phyloP scores from a whole-genome alignment of 2,888 invertebrate genomes.

The Tyria jacobaeae region DNA sequence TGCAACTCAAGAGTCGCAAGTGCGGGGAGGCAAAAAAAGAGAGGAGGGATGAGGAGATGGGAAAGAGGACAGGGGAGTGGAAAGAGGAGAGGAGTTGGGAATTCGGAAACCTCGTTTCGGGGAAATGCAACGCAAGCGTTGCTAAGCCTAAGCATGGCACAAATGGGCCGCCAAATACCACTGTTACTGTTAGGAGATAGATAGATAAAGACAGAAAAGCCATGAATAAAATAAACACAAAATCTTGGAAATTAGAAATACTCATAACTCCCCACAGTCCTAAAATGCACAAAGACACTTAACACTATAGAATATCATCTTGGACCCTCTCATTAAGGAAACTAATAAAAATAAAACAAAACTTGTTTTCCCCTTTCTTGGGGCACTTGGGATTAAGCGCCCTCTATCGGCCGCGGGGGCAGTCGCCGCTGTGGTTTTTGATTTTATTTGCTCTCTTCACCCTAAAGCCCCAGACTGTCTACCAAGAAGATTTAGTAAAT shows the following conservation, averaged over 20 bases:
- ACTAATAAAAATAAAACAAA: slow-evolving; percentile 39
- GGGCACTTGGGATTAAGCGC: slow-evolving; percentile 18
- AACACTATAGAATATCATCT: slow-evolving; percentile 15
- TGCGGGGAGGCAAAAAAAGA: too few relatives aligned
- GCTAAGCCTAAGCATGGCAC: too few relatives aligned
- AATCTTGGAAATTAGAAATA: not conserved
- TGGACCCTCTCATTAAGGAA: slow-evolving; percentile 25
- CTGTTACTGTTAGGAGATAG: too few relatives aligned
- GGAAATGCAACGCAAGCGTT: too few relatives aligned
- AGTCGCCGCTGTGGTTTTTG: slow-evolving; percentile 30
- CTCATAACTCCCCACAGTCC: not conserved
- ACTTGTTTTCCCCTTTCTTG: slow-evolving; percentile 19
- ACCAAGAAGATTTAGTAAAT: slow-evolving; percentile 18
- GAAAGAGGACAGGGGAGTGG: too few relatives aligned
- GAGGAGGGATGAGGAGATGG: too few relatives aligned
- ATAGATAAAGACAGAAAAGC: too few relatives aligned
- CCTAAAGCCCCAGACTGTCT: slow-evolving; percentile 22
- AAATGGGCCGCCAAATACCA: too few relatives aligned
- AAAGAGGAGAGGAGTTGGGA: too few relatives aligned
- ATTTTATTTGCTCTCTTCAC: slow-evolving; percentile 41
- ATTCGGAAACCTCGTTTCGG: too few relatives aligned
- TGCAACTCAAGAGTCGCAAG: too few relatives aligned
- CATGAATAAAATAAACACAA: too few relatives aligned
- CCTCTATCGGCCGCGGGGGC: slow-evolving; percentile 17
- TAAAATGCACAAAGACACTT: slow-evolving; percentile 12